Evolutionary conservation across 2,797 vertebrate genomes (phyloP).

Genomic region (Silurus lanzhouensis): DNA sequence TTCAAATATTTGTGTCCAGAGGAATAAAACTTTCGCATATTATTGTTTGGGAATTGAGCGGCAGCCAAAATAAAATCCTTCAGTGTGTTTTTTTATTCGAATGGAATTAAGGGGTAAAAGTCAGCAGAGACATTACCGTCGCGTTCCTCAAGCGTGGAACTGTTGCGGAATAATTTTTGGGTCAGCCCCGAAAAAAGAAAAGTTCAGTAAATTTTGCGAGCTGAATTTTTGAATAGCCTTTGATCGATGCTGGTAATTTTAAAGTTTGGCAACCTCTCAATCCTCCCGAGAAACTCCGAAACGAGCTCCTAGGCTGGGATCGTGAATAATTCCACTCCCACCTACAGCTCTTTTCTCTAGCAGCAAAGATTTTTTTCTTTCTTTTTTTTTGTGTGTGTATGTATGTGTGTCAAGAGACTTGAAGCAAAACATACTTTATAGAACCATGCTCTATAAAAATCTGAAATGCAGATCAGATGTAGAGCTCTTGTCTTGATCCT

Average conservation of each 20-base stretch:
- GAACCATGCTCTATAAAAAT: constrained; percentile 27
- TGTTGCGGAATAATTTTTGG: constrained; percentile 67
- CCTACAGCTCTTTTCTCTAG: constrained; percentile 23
- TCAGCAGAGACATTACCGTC: background rate
- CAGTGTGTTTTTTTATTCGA: background rate
- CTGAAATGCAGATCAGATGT: constrained; percentile 34
- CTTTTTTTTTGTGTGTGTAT: background rate
- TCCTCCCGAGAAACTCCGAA: constrained; percentile 62
- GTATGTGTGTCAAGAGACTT: constrained; percentile 38
- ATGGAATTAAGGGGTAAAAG: background rate
- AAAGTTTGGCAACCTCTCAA: constrained; percentile 66
- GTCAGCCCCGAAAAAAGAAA: constrained; percentile 62
- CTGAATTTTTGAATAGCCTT: constrained; percentile 69
- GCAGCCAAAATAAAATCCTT: constrained; percentile 14
- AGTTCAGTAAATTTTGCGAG: constrained; percentile 67
- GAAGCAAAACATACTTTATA: constrained; percentile 9
- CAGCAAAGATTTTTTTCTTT: constrained; percentile 1
- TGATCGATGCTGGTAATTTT: constrained; percentile 77
- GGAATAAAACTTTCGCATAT: background rate
- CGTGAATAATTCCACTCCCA: constrained; percentile 45
- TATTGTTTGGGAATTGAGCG: background rate
- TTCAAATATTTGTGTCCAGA: too few relatives aligned
- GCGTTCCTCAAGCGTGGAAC: constrained; percentile 51
- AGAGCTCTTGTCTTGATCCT: constrained; percentile 3
- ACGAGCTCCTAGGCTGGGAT: constrained; percentile 55